These are phyloP conservation scores for Noctua pronuba DNA, from an alignment of 2,888 invertebrate species.

Conservation along the genomic window DNA sequence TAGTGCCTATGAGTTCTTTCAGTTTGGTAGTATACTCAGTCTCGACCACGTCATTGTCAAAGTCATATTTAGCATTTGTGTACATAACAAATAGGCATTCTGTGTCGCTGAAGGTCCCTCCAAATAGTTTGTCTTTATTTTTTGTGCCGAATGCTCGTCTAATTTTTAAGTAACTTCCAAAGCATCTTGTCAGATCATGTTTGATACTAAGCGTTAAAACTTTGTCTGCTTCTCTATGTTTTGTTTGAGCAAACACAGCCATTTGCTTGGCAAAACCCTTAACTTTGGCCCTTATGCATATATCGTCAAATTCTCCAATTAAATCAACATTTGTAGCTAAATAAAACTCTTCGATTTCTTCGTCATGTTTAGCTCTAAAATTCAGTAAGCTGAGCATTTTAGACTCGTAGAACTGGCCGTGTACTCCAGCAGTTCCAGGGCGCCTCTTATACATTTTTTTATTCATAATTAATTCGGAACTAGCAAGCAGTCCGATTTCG, in stretches of 20 bases:
- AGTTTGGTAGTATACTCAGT: background rate
- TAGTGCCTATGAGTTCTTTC: background rate
- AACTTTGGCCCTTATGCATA: background rate
- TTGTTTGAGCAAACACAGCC: background rate
- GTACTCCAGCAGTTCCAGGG: background rate
- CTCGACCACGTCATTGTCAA: background rate
- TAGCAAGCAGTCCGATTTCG: background rate
- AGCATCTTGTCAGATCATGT: background rate
- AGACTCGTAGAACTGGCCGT: background rate
- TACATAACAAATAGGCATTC: slow-evolving; percentile 4
- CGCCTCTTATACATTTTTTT: background rate
- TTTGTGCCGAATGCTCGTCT: background rate
- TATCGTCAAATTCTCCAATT: slow-evolving; percentile 6
- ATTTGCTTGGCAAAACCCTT: background rate
- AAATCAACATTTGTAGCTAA: slow-evolving; percentile 7
- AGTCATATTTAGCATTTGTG: slow-evolving; percentile 1
- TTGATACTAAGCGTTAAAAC: background rate
- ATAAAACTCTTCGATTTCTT: background rate
- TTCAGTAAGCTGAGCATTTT: background rate
- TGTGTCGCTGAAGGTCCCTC: background rate
- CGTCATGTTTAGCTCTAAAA: slow-evolving; percentile 1
- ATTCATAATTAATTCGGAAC: background rate
- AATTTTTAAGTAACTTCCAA: background rate
- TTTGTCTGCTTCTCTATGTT: background rate
- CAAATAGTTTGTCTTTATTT: background rate